Conservation (phyloP, 1,140 invertebrate genomes). For the Zaprionus capensis region DNA sequence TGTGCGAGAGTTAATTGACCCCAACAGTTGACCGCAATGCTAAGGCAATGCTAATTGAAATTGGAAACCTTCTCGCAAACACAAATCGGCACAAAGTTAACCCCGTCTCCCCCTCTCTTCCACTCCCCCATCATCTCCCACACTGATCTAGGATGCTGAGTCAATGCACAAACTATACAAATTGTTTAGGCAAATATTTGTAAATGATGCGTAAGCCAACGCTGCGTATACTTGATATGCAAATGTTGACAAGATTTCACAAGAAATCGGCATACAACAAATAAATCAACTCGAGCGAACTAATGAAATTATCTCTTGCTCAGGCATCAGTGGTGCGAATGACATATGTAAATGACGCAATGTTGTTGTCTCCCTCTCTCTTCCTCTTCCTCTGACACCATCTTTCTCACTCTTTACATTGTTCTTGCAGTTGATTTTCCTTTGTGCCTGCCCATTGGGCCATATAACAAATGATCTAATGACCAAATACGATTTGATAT, state of each 20-base stretch:
- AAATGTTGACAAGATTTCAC: conserved; percentile 33
- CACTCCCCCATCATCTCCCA: neutral
- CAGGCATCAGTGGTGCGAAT: conserved; percentile 44
- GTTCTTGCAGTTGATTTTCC: conserved; percentile 26
- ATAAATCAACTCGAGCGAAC: conserved; percentile 21
- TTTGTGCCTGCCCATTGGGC: conserved; percentile 49
- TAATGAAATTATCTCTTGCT: conserved; percentile 31
- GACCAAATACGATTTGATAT: conserved; percentile 12
- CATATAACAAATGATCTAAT: conserved; percentile 22
- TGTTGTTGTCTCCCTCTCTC: conserved; percentile 7
- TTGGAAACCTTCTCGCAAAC: conserved; percentile 51
- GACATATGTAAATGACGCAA: conserved; percentile 71
- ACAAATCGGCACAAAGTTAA: conserved; percentile 23
- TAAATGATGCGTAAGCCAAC: conserved; percentile 58
- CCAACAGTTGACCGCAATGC: conserved; percentile 61
- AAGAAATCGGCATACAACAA: conserved; percentile 29
- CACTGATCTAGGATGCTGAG: conserved; percentile 26
- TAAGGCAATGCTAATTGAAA: conserved; percentile 64
- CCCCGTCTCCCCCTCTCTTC: neutral
- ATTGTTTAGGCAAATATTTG: conserved; percentile 59
- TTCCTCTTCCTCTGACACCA: neutral
- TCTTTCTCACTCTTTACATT: neutral
- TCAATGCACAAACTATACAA: conserved; percentile 46
- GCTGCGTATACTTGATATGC: conserved; percentile 33
- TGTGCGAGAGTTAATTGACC: conserved; percentile 63